These are phyloP conservation scores for Uria lomvia DNA, from an alignment of 2,113 vertebrate species.

Conservation along the genomic window DNA sequence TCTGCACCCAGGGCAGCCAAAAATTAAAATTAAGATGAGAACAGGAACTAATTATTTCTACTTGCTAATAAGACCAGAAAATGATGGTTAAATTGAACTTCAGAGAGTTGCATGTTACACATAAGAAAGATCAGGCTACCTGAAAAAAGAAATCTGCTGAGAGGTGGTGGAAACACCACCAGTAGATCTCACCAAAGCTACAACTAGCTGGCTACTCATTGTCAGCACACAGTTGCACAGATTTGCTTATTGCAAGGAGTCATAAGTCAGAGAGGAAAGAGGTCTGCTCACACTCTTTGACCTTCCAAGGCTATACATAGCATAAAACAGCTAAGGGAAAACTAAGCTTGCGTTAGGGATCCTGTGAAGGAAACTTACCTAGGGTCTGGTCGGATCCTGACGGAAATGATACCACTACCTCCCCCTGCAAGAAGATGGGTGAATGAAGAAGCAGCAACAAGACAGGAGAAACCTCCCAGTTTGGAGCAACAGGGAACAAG, in stretches of 20 bases:
- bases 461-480: neutral
- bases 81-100: neutral
- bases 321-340: neutral
- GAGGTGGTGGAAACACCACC: neutral
- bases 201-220: neutral
- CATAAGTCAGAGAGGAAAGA: neutral
- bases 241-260: neutral
- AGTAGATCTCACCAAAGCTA: neutral
- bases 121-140: neutral
- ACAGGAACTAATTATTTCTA: conserved; percentile 40
- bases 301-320: neutral
- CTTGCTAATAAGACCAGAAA: conserved; percentile 9
- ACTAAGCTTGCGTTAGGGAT: fast-evolving
- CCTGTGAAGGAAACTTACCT: neutral
- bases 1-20: neutral
- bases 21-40: neutral
- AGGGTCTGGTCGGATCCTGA: neutral
- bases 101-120: neutral
- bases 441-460: neutral
- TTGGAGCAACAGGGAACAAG: neutral
- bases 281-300: neutral
- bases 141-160: neutral
- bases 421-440: neutral
- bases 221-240: neutral
- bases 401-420: neutral